Conservation (phyloP, 35 echinoderm and acorn worm species). For the Strongylocentrotus purpuratus region DNA sequence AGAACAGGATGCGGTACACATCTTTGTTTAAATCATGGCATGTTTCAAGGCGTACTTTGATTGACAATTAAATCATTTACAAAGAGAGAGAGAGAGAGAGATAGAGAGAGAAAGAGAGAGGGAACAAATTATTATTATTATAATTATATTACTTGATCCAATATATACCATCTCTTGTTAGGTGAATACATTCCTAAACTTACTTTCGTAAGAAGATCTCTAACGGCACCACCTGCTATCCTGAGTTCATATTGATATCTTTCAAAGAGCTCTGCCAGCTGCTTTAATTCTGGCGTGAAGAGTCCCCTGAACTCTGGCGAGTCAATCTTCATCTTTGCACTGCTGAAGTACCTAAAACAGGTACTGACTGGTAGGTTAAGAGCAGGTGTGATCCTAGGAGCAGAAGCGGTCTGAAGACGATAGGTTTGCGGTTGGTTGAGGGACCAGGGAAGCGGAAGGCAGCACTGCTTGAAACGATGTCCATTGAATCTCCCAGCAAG, state of each 20-base stretch:
- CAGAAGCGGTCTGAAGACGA: not conserved
- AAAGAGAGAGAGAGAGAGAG: no score
- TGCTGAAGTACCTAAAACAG: not conserved
- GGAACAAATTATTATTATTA: no score
- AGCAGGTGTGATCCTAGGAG: not conserved
- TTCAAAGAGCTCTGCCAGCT: slow-evolving; percentile 80
- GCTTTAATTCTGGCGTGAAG: slow-evolving; percentile 79
- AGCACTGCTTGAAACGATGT: not conserved
- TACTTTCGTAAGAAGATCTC: slow-evolving; percentile 85
- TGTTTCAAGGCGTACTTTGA: no score
- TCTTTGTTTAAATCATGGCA: no score
- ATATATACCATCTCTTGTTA: not conserved
- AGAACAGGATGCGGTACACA: not conserved
- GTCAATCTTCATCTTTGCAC: slow-evolving; percentile 79
- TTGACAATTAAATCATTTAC: no score
- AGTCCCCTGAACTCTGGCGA: slow-evolving; percentile 79
- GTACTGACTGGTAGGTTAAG: not conserved
- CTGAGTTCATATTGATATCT: slow-evolving; percentile 82
- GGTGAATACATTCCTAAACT: not conserved
- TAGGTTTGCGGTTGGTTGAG: not conserved
- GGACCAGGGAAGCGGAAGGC: not conserved
- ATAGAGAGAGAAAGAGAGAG: no score
- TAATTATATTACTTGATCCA: no score
- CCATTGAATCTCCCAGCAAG: not conserved
- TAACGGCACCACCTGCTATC: slow-evolving; percentile 92